Evolutionary conservation across 2,797 vertebrate genomes (phyloP).

Genomic region (Xenopus petersii): DNA sequence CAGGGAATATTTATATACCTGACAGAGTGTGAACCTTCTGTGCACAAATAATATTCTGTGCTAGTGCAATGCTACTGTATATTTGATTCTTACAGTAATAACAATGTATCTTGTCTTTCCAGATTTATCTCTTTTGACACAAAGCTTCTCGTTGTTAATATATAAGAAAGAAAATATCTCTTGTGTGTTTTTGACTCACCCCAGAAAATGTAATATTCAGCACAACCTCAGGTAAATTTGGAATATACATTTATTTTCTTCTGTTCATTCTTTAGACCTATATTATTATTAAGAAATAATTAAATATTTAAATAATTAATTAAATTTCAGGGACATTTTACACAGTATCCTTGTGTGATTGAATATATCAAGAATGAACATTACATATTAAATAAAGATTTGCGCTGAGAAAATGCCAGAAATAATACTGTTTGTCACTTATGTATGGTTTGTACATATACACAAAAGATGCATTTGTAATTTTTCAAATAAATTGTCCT

Average conservation of each 20-base stretch:
- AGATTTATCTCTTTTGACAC: slow-evolving; percentile 26
- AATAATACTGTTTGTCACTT: too few species aligned
- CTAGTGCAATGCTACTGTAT: slow-evolving; percentile 9
- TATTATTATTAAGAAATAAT: slow-evolving; percentile 12
- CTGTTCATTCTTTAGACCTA: slow-evolving; percentile 20
- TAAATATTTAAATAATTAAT: not conserved
- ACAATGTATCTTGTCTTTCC: slow-evolving; percentile 18
- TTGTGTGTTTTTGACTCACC: slow-evolving; percentile 13
- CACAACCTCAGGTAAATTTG: not conserved
- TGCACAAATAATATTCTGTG: slow-evolving; percentile 5
- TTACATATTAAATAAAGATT: not conserved
- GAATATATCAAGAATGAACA: slow-evolving; percentile 9
- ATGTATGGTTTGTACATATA: too few species aligned
- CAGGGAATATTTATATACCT: not conserved
- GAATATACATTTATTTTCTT: not conserved
- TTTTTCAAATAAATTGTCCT: too few species aligned
- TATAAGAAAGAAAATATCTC: slow-evolving; percentile 5
- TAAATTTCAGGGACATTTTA: slow-evolving; percentile 30
- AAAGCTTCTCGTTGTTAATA: slow-evolving; percentile 29
- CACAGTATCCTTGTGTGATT: slow-evolving; percentile 17
- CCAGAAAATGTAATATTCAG: slow-evolving; percentile 13
- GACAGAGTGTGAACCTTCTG: not conserved
- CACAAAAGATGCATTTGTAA: too few species aligned
- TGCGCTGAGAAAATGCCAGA: too few species aligned
- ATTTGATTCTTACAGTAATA: slow-evolving; percentile 17